phyloP scores from a whole-genome alignment of 2,113 vertebrate species.

The Origma solitaria region DNA sequence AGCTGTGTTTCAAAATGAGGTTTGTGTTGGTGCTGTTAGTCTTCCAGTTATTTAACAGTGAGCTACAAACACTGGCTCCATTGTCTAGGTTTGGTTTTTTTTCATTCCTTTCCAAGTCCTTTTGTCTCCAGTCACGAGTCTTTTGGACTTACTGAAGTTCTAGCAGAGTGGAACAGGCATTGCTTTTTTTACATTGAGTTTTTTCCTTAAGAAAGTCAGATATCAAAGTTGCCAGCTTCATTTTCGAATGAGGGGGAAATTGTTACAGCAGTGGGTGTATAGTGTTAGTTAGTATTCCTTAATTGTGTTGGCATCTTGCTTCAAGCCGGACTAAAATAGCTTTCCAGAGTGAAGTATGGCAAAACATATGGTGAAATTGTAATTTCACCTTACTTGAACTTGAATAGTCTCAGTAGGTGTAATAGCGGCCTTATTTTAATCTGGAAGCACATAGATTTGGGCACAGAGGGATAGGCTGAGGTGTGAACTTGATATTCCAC shows the following conservation, averaged over 20 bases:
- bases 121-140: not conserved
- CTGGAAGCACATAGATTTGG: not conserved
- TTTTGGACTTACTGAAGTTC: not conserved
- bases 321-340: constrained; percentile 34
- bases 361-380: constrained; percentile 38
- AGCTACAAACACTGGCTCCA: not conserved
- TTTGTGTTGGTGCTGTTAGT: not conserved
- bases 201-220: not conserved
- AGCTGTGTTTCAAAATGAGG: not conserved
- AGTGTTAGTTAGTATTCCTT: constrained; percentile 40
- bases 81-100: not conserved
- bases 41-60: constrained; percentile 6
- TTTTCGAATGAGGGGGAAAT: not conserved
- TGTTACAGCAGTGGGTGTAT: constrained; percentile 51
- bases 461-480: not conserved
- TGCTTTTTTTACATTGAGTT: not conserved
- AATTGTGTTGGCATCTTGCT: constrained; percentile 44
- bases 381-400: constrained; percentile 34
- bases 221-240: constrained; percentile 9
- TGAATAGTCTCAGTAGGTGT: not conserved
- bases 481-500: constrained; percentile 18
- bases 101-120: not conserved
- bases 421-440: not conserved
- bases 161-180: not conserved
- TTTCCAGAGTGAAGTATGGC: not conserved